Evolutionary conservation across 2,113 vertebrate species (phyloP), one percentile per base, ranked within the genome.

Genomic region (Morone saxatilis): DNA sequence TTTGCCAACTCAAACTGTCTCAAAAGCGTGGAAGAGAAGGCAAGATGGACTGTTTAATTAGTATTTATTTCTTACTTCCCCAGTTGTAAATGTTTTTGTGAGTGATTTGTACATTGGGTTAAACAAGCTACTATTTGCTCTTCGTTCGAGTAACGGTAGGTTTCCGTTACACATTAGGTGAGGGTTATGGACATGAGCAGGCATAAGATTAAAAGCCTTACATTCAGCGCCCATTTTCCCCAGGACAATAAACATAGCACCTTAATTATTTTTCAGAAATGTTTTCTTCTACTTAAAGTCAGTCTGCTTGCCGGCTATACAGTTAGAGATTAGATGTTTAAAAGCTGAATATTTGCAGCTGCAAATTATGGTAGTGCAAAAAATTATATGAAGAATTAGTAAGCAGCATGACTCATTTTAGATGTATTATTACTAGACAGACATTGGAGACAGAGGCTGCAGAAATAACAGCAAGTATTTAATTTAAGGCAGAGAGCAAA

Each of bases 371-470:
- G 19, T 19, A 3, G 4, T 4, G 62, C 40, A 54, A 69, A 48
- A 45, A 77, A 50, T 71, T 9, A 41, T 51, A 76, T 56, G 1
- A 31, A 53, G 45, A 6, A 67, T 81, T 74, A 61, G 40, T 76
- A 77, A 88, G 69, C 20, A 76, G 69, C 1, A 3, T 86, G 87
- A 86, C 59, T 91, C 75, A 77, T 68, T 87, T 38, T 25, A 12
- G 7, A 71, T 84, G 22, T 40, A 60, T 38, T 31, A 61, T 71
- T 72, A 50, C 5, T 19, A 70, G 76, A 78, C 79, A 76, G 68
- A 51, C 16, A 41, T 41, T 66, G 19, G 50, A 66, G 48, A 80
- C 71, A 80, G 45, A 56, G 6, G 8, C 60, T 59, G 22, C 31
- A 63, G 67, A 83, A 77, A 56, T 81, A 85, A 65, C n/a, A 76